phyloP scores from a whole-genome alignment of 2,888 invertebrate genomes.

The Cosmia pyralina region DNA sequence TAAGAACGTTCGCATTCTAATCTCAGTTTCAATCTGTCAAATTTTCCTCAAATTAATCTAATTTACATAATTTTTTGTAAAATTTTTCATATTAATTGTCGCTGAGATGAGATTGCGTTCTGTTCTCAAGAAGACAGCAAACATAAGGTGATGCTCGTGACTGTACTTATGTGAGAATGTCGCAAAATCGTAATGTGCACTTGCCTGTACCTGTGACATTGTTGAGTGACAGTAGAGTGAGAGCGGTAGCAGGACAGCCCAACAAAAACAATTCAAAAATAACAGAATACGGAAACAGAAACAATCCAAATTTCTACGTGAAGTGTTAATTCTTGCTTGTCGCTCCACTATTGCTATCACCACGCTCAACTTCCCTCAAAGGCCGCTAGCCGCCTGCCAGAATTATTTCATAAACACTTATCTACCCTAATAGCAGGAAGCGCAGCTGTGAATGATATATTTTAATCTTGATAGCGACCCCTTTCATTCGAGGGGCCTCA shows the following conservation, averaged over 20 bases:
- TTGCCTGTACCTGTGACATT: too few relatives aligned
- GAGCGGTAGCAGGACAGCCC: not conserved
- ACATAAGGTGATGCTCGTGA: not conserved
- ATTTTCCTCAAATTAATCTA: too few relatives aligned
- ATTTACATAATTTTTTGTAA: too few relatives aligned
- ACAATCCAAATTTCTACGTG: not conserved
- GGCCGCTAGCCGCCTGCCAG: not conserved
- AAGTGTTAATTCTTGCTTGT: not conserved
- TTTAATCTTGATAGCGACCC: conserved; percentile 37
- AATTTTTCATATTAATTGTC: not conserved
- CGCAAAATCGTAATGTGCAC: not conserved
- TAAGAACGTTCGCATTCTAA: too few relatives aligned
- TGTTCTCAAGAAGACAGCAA: too few relatives aligned
- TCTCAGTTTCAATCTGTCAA: too few relatives aligned
- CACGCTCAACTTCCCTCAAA: not conserved
- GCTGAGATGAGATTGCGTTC: not conserved
- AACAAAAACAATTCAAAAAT: not conserved
- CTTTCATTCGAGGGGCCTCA: not conserved
- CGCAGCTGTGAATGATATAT: conserved; percentile 45
- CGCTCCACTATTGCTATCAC: too few relatives aligned
- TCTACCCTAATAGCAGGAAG: conserved; percentile 18
- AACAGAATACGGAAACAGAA: not conserved
- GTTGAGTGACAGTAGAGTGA: not conserved
- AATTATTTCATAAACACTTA: conserved; percentile 18
- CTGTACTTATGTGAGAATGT: not conserved